Evolutionary conservation across 1,140 invertebrate genomes (phyloP), one percentile per base, ranked within the genome.

Genomic region (Drosophila bifasciata): DNA sequence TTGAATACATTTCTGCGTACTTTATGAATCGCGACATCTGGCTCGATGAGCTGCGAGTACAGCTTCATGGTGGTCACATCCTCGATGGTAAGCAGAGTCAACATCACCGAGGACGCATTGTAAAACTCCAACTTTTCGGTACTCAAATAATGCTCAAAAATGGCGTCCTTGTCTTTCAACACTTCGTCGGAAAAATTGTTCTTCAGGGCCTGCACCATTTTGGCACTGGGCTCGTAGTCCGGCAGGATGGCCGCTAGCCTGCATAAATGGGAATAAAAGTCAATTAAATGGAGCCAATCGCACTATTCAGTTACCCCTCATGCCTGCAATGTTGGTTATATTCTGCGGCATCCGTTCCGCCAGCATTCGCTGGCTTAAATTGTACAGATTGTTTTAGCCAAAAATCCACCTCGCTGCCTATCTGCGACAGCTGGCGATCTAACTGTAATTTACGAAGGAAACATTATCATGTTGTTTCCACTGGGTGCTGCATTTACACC

Each of bases 41-140:
- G 3, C 23, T 80, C 60, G 11, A 78, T 75, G 0, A 86, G 51
- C 16, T 63, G 19, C 5, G 64, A 55, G 46, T 78, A 86, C 6
- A 57, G 39, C 36, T 75, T 28, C 83, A 86, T 71, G 6, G 2
- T 71, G 15, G 69, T 68, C 0, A 85, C n/a, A 43, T 86, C 81
- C 45, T 86, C 81, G 1, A 86, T 81, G n/a, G 44, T 56, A 0
- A 86, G 16, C 11, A 86, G 36, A 0, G 57, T 88, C 13, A 48
- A 36, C 39, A 88, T 61, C 46, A 86, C 78, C 8, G 69, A 36
- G 28, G 69, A 77, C 0, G 53, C 78, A 21, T 86, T 86, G 13
- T 71, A 49, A 11, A 62, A 75, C 45, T 81, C 61, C 21, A 86
- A 15, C 1, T 41, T 6, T 0, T 45, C 36, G 5, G 32, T 55